A percentile compares a stretch with the other conserved stretches of the same genome.
These are phyloP conservation scores for Anguilla obscura DNA, from an alignment of 2,797 vertebrate genomes.

Conservation along the genomic window DNA sequence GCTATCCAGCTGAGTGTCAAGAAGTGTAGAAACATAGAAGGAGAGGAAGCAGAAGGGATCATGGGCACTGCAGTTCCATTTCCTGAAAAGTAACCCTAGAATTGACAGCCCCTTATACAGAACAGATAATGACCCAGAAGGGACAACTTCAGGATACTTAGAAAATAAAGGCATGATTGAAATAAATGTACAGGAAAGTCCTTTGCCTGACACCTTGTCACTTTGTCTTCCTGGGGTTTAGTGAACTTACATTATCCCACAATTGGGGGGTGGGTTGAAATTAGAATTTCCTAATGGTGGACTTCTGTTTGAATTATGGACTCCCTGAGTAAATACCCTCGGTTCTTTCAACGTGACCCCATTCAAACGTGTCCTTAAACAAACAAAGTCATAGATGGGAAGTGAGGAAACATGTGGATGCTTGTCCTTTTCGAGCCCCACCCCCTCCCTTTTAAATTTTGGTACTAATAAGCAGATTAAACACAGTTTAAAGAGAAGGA, in stretches of 20 bases:
- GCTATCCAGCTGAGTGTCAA: not conserved
- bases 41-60: not conserved
- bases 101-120: not conserved
- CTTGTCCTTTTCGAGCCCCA: not conserved
- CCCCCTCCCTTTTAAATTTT: not conserved
- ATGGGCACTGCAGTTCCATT: not conserved
- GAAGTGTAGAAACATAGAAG: not conserved
- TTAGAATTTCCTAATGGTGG: not conserved
- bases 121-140: not conserved
- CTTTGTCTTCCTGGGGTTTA: not conserved
- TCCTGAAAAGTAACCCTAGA: not conserved
- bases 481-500: not conserved
- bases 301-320: not conserved
- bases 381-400: not conserved
- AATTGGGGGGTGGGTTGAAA: not conserved
- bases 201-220: not conserved
- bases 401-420: not conserved
- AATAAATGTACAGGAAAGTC: not conserved
- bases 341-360: not conserved
- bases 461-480: not conserved
- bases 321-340: not conserved
- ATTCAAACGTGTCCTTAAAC: not conserved
- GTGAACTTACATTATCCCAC: not conserved
- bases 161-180: not conserved
- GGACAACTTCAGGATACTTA: conserved; percentile 4